Conservation (phyloP, 2,888 invertebrate genomes). For the Scelioninae gen. 2 region DNA sequence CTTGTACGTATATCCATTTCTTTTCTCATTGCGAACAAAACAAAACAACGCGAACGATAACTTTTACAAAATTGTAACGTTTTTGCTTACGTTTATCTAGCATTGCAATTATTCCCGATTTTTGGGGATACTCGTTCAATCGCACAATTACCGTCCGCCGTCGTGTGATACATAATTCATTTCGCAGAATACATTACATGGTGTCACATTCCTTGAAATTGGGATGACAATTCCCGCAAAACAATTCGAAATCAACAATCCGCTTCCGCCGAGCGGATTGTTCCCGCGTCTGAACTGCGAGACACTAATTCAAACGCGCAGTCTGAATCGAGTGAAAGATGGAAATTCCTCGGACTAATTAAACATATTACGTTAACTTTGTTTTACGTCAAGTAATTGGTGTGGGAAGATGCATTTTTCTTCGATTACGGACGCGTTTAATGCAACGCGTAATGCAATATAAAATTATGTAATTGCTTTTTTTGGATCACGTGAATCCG, state of each 20-base stretch:
- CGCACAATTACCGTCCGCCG: constrained; percentile 19
- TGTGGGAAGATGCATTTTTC: too few species aligned
- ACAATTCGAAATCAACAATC: constrained; percentile 38
- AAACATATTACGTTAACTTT: not conserved
- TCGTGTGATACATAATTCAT: constrained; percentile 34
- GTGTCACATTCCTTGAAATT: constrained; percentile 41
- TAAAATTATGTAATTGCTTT: too few species aligned
- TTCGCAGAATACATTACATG: constrained; percentile 20
- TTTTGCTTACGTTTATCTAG: too few species aligned
- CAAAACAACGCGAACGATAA: too few species aligned
- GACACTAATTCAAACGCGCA: constrained; percentile 32
- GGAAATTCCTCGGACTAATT: not conserved
- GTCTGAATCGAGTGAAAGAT: constrained; percentile 16
- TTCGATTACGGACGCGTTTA: too few species aligned
- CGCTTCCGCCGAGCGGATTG: constrained; percentile 32
- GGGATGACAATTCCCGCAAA: constrained; percentile 38
- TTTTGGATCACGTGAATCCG: too few species aligned
- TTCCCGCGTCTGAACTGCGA: constrained; percentile 16
- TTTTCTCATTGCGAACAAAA: too few species aligned
- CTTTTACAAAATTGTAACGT: too few species aligned
- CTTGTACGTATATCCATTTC: too few species aligned
- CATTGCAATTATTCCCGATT: too few species aligned
- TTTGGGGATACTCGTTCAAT: constrained; percentile 33
- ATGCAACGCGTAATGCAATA: too few species aligned
- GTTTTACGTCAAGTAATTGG: too few species aligned